A percentile compares a stretch with the other conserved stretches of the same genome.
These are phyloP conservation scores for Nomada goodeniana DNA, from an alignment of 2,888 invertebrate genomes.

Conservation along the genomic window DNA sequence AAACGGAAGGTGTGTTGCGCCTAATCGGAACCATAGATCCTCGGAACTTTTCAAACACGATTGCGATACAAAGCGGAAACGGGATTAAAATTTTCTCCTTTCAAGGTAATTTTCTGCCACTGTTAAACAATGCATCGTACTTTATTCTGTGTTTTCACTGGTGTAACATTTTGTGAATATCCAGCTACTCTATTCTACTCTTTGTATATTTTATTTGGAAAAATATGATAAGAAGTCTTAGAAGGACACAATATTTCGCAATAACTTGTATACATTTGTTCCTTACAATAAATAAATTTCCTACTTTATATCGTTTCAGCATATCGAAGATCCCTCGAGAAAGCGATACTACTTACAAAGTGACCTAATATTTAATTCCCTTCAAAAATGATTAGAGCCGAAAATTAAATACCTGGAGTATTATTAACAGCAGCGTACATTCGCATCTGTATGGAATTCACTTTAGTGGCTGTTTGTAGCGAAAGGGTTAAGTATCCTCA, in stretches of 20 bases:
- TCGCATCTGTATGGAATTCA: too few species aligned
- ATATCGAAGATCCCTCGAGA: too few species aligned
- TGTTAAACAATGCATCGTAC: neutral
- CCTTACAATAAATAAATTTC: too few species aligned
- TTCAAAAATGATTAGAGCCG: too few species aligned
- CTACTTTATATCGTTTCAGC: too few species aligned
- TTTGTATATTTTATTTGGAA: neutral
- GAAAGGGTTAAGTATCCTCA: neutral
- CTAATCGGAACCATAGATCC: slow-evolving; percentile 42
- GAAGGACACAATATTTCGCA: neutral
- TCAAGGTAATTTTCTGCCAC: neutral
- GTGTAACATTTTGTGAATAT: too few species aligned
- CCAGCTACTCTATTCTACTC: neutral
- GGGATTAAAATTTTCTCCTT: slow-evolving; percentile 2
- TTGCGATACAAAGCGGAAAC: neutral
- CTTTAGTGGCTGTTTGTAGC: too few species aligned
- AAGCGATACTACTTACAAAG: too few species aligned
- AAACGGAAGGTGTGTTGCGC: slow-evolving; percentile 43
- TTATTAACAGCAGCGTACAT: too few species aligned
- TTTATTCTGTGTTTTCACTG: too few species aligned
- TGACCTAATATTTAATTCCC: too few species aligned
- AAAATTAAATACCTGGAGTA: too few species aligned
- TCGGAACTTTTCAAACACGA: neutral
- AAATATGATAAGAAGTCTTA: neutral
- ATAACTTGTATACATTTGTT: neutral